Evolutionary conservation across 37 sponge, comb jelly and placozoan species (phyloP), one percentile per base, ranked within the genome.

Genomic region (Diacarnus erythraeanus): DNA sequence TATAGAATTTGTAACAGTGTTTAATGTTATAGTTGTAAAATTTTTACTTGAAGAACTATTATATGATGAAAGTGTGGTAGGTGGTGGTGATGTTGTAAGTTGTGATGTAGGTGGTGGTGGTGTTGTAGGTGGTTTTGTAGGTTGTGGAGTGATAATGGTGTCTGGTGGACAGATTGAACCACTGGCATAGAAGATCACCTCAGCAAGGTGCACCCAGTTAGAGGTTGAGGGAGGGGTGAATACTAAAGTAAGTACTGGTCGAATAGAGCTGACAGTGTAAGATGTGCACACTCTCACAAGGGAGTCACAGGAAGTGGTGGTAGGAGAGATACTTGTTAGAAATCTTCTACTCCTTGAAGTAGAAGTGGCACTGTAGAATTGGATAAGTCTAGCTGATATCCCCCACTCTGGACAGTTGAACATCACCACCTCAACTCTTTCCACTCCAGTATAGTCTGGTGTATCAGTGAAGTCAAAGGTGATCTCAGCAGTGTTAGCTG

Each of bases 171-270:
- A 47, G 51, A 12, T 47, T 6, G 51, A 47, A 47, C 12, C 51
- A 15, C 51, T 47, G 51, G 51, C 51, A 47, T 47, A 47, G 51
- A 47, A 47, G 51, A 12, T 47, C 51, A 47, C 51, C 61, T 60
- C 61, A 60, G 61, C 61, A 60, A 60, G 23, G 27, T 60, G 61
- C 26, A 60, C 61, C 61, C 61, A 60, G 61, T 60, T 25, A 60
- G 61, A 60, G 61, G n/a, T n/a, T n/a, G n/a, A n/a, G n/a, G n/a
- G n/a, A n/a, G n/a, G n/a, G n/a, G 9, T 5, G 23, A 60, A 60
- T 60, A n/a, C 4, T 60, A 60, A 17, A 26, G 21, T 6, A 25
- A 60, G 9, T 47, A 47, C 10, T 47, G 51, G 51, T 47, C 12
- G 51, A 47, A 12, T 15, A 47, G 12, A 15, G 51, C 12, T 47